phyloP scores from a whole-genome alignment of 2,113 vertebrate species.

The Lucifuga dentata region DNA sequence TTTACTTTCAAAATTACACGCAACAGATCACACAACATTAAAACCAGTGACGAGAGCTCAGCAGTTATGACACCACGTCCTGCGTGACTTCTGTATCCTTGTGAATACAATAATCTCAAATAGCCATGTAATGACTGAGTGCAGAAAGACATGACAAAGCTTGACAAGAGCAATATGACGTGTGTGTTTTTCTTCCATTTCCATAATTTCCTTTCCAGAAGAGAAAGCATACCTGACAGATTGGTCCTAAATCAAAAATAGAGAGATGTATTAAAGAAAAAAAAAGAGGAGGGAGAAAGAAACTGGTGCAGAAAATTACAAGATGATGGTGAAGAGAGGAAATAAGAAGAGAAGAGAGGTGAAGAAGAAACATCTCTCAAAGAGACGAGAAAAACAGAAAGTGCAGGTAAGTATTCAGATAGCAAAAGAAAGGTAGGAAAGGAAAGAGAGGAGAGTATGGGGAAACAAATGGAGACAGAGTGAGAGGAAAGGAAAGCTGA shows the following conservation, averaged over 20 bases:
- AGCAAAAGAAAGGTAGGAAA: neutral
- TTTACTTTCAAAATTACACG: constrained; percentile 1
- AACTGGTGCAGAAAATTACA: too few relatives aligned
- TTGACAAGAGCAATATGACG: neutral
- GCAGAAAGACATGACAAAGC: neutral
- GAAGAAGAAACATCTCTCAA: neutral
- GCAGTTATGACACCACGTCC: neutral
- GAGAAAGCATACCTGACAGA: neutral
- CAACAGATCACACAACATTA: constrained; percentile 1
- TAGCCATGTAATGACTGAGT: neutral
- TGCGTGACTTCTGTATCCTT: neutral
- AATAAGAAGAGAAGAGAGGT: neutral
- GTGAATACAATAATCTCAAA: neutral
- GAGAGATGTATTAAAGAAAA: neutral
- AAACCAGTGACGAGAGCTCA: constrained; percentile 9
- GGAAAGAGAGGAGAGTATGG: neutral
- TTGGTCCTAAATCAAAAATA: constrained; percentile 2
- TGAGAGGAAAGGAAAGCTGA: neutral
- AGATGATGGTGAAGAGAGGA: too few relatives aligned
- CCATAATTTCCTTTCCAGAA: neutral
- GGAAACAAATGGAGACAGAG: neutral
- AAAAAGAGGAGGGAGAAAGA: neutral
- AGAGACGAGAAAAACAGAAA: neutral
- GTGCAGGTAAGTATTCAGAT: neutral
- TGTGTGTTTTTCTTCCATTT: neutral